Evolutionary conservation across 1,140 invertebrate species (phyloP).

Genomic region (Drosophila tsacasi): DNA sequence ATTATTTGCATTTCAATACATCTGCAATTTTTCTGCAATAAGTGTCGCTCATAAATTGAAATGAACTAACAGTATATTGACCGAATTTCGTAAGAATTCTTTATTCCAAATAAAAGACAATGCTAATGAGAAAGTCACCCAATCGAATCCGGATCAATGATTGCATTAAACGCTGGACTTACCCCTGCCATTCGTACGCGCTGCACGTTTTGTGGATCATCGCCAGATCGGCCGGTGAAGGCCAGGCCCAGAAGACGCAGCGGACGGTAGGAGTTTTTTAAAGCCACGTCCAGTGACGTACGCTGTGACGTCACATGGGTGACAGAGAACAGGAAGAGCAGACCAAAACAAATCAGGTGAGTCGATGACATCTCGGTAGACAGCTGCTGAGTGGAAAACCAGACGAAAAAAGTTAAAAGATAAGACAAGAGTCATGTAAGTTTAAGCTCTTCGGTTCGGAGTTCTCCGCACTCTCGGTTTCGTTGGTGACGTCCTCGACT

Average conservation of each 20-base stretch:
- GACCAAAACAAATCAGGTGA: conserved; percentile 21
- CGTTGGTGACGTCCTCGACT: conserved; percentile 69
- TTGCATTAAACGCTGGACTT: conserved; percentile 36
- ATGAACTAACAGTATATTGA: conserved; percentile 21
- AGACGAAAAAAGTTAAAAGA: conserved; percentile 8
- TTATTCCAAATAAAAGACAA: not conserved
- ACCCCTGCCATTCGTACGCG: conserved; percentile 67
- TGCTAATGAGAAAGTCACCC: not conserved
- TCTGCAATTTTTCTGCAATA: too few relatives aligned
- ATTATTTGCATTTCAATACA: not conserved
- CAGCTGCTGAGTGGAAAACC: conserved; percentile 11
- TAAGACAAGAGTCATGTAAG: conserved; percentile 26
- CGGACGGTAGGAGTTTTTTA: conserved; percentile 64
- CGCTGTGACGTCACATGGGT: conserved; percentile 70
- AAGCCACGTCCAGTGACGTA: conserved; percentile 66
- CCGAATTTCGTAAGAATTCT: conserved; percentile 7
- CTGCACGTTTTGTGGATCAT: conserved; percentile 67
- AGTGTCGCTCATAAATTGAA: conserved; percentile 1
- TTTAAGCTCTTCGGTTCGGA: conserved; percentile 14
- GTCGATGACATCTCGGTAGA: conserved; percentile 35
- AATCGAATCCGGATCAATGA: conserved; percentile 19
- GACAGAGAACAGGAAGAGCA: conserved; percentile 40
- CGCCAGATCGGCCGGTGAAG: conserved; percentile 69
- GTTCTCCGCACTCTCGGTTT: conserved; percentile 53
- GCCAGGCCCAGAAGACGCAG: conserved; percentile 66